Conservation (phyloP, 2,797 vertebrate species). For the Chlorospingus semifuscus region DNA sequence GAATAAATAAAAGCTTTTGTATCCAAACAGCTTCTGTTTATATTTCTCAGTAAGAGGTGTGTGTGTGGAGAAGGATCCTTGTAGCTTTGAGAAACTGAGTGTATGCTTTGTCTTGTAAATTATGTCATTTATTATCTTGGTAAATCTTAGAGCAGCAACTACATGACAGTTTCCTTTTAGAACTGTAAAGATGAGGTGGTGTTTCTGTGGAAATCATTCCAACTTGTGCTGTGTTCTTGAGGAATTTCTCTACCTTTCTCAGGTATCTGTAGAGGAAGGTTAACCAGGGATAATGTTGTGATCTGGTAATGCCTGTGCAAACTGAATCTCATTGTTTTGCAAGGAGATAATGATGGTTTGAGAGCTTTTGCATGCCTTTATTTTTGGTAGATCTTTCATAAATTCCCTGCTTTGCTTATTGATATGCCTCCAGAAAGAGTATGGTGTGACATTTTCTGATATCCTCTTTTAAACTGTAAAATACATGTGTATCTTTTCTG, state of each 20-base stretch:
- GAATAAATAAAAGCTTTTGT: constrained; percentile 27
- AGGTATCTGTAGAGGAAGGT: not conserved
- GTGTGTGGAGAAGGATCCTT: not conserved
- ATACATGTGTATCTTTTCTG: not conserved
- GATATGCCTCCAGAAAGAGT: not conserved
- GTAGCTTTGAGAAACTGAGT: not conserved
- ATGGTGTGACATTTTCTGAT: not conserved
- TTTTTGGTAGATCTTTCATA: not conserved
- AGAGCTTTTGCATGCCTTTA: not conserved
- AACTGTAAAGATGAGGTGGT: not conserved
- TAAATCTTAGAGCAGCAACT: not conserved
- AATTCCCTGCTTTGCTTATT: not conserved
- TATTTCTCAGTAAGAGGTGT: not conserved
- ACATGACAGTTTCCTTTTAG: not conserved
- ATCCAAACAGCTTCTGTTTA: constrained; percentile 31
- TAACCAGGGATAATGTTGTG: not conserved
- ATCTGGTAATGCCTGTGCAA: not conserved
- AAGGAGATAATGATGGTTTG: not conserved
- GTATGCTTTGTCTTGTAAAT: not conserved
- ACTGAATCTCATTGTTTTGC: not conserved
- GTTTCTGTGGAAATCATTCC: not conserved
- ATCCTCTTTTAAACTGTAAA: not conserved
- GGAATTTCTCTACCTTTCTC: not conserved
- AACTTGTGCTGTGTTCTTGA: not conserved
- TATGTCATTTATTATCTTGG: not conserved